A percentile compares a stretch with the other conserved stretches of the same genome.
These are phyloP conservation scores for Automeris io DNA, from an alignment of 2,888 invertebrate species.

Conservation along the genomic window DNA sequence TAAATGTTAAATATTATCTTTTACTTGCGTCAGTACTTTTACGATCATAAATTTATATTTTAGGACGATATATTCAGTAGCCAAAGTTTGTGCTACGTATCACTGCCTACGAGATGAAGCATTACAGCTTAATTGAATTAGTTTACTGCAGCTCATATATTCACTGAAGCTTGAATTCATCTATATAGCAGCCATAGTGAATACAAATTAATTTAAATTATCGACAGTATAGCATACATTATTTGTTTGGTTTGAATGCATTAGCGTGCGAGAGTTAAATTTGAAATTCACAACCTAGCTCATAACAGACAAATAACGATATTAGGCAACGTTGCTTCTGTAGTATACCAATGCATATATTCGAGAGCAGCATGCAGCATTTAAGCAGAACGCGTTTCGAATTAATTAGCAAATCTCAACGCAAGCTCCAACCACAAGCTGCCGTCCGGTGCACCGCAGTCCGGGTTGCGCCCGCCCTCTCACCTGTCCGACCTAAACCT, in stretches of 20 bases:
- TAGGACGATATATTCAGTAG: neutral
- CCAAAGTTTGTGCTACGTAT: neutral
- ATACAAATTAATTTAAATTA: neutral
- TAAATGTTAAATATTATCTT: no score
- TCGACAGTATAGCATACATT: neutral
- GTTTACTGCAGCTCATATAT: neutral
- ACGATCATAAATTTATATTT: no score
- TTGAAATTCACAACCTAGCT: constrained; percentile 9
- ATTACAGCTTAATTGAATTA: neutral
- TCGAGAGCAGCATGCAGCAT: constrained; percentile 23
- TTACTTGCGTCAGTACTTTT: no score
- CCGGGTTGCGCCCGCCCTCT: constrained; percentile 29
- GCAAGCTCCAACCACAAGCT: constrained; percentile 41
- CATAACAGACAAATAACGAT: constrained; percentile 19
- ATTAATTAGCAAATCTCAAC: constrained; percentile 56
- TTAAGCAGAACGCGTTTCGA: constrained; percentile 38
- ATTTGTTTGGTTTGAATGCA: neutral
- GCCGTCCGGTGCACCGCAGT: constrained; percentile 32
- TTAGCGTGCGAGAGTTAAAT: neutral
- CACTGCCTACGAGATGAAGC: neutral
- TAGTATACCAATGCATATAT: constrained; percentile 15
- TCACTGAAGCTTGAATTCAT: neutral
- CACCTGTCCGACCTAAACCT: constrained; percentile 48
- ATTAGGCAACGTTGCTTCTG: constrained; percentile 17
- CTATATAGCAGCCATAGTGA: neutral